Base-by-base conservation (phyloP, 1,140 invertebrate species). In the Acromyrmex echinatior region DNA sequence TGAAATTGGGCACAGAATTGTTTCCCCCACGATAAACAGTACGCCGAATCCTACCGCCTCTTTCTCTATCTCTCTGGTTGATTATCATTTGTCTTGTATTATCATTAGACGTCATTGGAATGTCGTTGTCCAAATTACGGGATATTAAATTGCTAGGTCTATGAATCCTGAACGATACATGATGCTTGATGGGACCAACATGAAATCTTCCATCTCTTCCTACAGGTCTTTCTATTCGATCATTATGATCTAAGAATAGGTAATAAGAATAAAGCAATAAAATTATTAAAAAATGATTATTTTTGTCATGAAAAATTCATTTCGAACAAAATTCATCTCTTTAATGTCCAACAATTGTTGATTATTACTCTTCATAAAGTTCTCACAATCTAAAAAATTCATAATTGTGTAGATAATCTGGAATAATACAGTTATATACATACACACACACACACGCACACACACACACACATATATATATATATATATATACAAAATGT, bases 81-180 rank as follows among this genome's bases (percentile, higher is more conserved):
- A 88, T 68, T 9, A 91, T 18, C 1, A 93, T 81, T 31, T 92
- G 91, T 21, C 93, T 86, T 2, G 66, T 84, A 79, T 93, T 93
- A 18, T 92, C 93, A 12, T 89, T 90, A 1, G 73, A 86, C 45
- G 86, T 77, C 94, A 94, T 94, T 6, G 88, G 74, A 58, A 93
- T 85, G 70, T 95, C 94, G 39, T 93, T 93, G 28, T 94, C 93
- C 3, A 94, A 71, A 9, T 49, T 86, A 21, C 56, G 74, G 2
- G 62, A 3, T 21, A 70, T 25, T 45, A 39, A 87, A 2, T 28
- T 63, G 0, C 76, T 62, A 35, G 66, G 81, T 2, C 65, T 14
- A 63, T 90, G 90, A 2, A 90, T 90, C 62, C 93, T 94, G 12
- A 94, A 94, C 0, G 93, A 93, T 4, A 94, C 93, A 21, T 92